Percentiles rank a stretch among this genome's conserved stretches.
phyloP scores from a whole-genome alignment of 2,113 vertebrate species.

The Dissostichus mawsoni region DNA sequence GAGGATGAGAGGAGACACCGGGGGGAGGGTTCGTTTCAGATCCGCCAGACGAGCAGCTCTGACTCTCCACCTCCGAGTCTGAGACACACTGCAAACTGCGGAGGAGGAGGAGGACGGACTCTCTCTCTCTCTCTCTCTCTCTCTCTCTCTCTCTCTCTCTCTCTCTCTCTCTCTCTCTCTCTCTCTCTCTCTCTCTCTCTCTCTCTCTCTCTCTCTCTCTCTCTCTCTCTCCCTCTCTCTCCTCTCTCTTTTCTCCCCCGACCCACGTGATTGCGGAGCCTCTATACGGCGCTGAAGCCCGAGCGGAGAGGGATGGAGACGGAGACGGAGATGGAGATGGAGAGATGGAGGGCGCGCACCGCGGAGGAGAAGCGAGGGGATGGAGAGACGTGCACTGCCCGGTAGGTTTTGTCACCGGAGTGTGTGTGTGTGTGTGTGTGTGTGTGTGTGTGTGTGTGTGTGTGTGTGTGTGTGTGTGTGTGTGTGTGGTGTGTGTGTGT shows the following conservation, averaged over 20 bases:
- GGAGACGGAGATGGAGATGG: slow-evolving; percentile 55
- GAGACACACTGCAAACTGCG: slow-evolving; percentile 93
- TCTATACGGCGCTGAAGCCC: slow-evolving; percentile 79
- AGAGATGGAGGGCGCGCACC: slow-evolving; percentile 49
- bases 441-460: too few relatives aligned
- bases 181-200: too few relatives aligned
- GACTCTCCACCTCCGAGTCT: slow-evolving; percentile 86
- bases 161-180: too few relatives aligned
- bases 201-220: too few relatives aligned
- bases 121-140: slow-evolving; percentile 57
- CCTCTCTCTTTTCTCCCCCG: not conserved
- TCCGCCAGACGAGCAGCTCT: slow-evolving; percentile 79
- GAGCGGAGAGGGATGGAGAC: slow-evolving; percentile 71
- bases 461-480: too few relatives aligned
- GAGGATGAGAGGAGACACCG: slow-evolving; percentile 74
- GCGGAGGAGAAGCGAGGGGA: slow-evolving; percentile 33
- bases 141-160: too few relatives aligned
- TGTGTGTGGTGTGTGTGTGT: too few relatives aligned
- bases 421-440: too few relatives aligned
- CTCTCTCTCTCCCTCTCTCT: too few relatives aligned
- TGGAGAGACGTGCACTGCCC: not conserved
- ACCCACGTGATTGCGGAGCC: slow-evolving; percentile 94
- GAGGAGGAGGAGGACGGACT: slow-evolving; percentile 84
- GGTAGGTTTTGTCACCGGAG: slow-evolving; percentile 5
- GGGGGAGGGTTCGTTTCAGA: slow-evolving; percentile 62